Evolutionary conservation across 1,140 invertebrate genomes (phyloP).

Genomic region (Epicauta chinensis): DNA sequence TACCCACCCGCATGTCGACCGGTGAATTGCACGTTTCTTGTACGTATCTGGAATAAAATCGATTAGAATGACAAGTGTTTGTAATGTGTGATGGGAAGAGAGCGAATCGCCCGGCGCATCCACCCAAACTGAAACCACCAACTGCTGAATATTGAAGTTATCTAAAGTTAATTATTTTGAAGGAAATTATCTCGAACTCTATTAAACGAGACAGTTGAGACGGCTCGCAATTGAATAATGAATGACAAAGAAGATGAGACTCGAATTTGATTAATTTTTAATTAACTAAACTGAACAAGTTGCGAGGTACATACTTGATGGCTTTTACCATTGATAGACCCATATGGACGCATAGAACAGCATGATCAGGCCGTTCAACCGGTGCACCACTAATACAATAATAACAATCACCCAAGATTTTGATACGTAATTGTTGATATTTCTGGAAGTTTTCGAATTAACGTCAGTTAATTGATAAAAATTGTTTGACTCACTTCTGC

Average conservation of each 20-base stretch:
- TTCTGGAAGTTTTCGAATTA: constrained; percentile 53
- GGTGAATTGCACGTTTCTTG: constrained; percentile 90
- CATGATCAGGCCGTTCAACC: constrained; percentile 81
- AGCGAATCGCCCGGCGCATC: too few species aligned
- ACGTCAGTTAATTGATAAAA: neutral
- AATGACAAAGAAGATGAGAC: too few species aligned
- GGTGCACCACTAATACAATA: constrained; percentile 93
- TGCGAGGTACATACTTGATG: constrained; percentile 69
- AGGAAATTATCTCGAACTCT: too few species aligned
- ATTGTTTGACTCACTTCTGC: constrained; percentile 60
- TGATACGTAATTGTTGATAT: constrained; percentile 90
- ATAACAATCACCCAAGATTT: constrained; percentile 94
- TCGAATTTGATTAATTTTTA: too few species aligned
- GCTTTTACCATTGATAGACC: constrained; percentile 94
- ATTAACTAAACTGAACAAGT: too few species aligned
- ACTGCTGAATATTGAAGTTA: too few species aligned
- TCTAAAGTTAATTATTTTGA: too few species aligned
- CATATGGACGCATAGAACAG: constrained; percentile 91
- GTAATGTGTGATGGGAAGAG: too few species aligned
- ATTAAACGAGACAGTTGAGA: too few species aligned
- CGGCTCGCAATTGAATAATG: too few species aligned
- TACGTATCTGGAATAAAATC: constrained; percentile 66
- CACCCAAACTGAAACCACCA: too few species aligned
- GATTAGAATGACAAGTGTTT: neutral
- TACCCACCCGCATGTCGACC: constrained; percentile 96